Evolutionary conservation across 1,140 invertebrate genomes (phyloP).

Genomic region (Wiebesia pumilae): DNA sequence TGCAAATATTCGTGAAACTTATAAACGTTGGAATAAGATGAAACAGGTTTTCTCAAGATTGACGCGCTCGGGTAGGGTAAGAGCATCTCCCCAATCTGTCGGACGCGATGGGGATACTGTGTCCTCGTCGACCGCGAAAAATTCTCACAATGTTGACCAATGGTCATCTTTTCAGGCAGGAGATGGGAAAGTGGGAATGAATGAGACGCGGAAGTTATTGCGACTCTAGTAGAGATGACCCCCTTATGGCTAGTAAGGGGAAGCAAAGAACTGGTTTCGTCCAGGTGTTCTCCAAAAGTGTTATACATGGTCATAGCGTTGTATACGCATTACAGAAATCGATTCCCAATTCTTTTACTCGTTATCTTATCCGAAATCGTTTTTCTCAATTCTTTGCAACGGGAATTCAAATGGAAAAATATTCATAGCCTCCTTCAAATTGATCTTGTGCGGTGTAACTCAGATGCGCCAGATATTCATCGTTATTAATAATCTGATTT

Average conservation of each 20-base stretch:
- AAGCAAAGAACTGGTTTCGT: constrained; percentile 29
- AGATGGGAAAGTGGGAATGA: constrained; percentile 48
- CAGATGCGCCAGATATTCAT: no score
- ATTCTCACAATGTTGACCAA: constrained; percentile 68
- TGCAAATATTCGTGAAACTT: neutral
- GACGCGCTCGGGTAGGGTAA: neutral
- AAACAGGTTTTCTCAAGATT: constrained; percentile 31
- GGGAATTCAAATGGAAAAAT: no score
- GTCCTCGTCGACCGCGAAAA: constrained; percentile 58
- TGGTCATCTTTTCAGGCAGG: constrained; percentile 64
- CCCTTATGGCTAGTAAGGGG: neutral
- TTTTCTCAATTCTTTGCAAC: no score
- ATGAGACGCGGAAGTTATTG: constrained; percentile 31
- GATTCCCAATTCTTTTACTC: no score
- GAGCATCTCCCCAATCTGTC: constrained; percentile 41
- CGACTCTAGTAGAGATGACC: neutral
- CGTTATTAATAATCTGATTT: no score
- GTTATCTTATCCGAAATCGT: no score
- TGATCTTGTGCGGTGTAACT: no score
- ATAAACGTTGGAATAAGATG: neutral
- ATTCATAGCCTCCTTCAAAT: no score
- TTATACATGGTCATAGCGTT: neutral
- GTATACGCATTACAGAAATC: no score
- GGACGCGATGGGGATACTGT: neutral
- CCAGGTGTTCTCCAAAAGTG: neutral